Conservation (phyloP, 2,888 invertebrate species). For the Drosophila picticornis region DNA sequence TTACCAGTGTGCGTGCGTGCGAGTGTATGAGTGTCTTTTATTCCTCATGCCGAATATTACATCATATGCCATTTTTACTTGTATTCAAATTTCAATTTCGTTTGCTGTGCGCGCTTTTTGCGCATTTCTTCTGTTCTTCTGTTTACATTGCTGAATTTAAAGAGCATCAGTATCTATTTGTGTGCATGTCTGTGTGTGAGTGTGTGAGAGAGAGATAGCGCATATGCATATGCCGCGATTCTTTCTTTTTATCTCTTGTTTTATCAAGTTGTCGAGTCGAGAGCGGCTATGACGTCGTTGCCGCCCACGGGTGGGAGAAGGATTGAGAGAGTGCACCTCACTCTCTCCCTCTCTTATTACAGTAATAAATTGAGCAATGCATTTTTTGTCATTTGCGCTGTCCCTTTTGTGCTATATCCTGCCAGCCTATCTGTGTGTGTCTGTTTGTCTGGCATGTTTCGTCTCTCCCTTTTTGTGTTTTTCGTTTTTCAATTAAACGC, state of each 20-base stretch:
- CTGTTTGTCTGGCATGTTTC: neutral
- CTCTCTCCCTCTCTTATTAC: neutral
- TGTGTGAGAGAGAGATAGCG: neutral
- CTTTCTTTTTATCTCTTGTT: constrained; percentile 9
- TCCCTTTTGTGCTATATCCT: constrained; percentile 12
- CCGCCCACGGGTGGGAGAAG: neutral
- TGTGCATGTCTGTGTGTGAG: neutral
- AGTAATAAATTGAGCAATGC: constrained; percentile 13
- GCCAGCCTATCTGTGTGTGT: neutral
- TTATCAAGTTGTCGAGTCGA: constrained; percentile 5
- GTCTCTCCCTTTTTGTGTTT: constrained; percentile 8
- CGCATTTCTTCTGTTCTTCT: neutral
- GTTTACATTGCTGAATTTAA: constrained; percentile 39
- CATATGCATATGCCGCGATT: constrained; percentile 2
- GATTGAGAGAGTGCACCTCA: neutral
- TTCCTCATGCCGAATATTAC: constrained; percentile 58
- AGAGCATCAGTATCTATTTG: constrained; percentile 7
- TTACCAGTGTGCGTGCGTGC: constrained; percentile 24
- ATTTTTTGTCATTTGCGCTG: constrained; percentile 27
- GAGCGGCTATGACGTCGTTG: neutral
- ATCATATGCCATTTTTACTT: constrained; percentile 64
- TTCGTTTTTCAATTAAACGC: constrained; percentile 25
- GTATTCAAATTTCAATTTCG: constrained; percentile 51
- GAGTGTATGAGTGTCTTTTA: constrained; percentile 9
- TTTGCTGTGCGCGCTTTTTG: constrained; percentile 21